Base-by-base conservation (phyloP, 2,797 vertebrate genomes). In the Furcifer pardalis region DNA sequence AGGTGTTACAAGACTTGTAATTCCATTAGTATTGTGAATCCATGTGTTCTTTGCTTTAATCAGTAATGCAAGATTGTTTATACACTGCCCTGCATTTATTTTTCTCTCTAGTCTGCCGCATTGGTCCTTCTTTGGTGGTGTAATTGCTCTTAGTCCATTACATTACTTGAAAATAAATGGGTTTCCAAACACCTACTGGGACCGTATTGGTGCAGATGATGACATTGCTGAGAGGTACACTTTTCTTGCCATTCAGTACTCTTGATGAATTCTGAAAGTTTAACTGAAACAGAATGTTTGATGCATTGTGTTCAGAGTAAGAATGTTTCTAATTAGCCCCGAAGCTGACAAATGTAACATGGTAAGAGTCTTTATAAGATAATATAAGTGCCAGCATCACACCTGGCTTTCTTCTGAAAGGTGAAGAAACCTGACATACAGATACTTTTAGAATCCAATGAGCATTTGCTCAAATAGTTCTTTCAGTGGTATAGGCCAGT, bases 101-200 rank as follows among this genome's bases (percentile, higher is more conserved):
- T 83, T 59, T 84, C 81, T 89, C 66, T 89, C 7, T 52, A 96
- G 95, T 46, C 75, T 96, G 79, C 95, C 95, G 0, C 94, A 95
- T 30, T 90, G 91, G 83, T 87, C 89, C 15, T 95, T 94, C 86
- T 96, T 96, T 84, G 95, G 95, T 19, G 95, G 95, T 0, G 95
- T 96, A n/a, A 94, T 91, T 85, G 95, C 95, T 71, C 85, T 96
- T 85, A 95, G 94, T 78, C 95, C 95, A 60, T 94, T 95, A 46
- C 95, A 96, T 40, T 96, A 96, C 87, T 94, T 96, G 94, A 95
- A 93, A 92, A 96, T 96, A 46, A 96, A 96, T 75, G 95, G 95
- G 19, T 95, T 96, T 90, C 95, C 95, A 84, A 96, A 96, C 81
- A 95, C 93, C 0, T 96, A 95, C 88, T 96, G 95, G 95, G 95